Conservation (phyloP, 1,140 invertebrate species). For the Riptortus pedestris region DNA sequence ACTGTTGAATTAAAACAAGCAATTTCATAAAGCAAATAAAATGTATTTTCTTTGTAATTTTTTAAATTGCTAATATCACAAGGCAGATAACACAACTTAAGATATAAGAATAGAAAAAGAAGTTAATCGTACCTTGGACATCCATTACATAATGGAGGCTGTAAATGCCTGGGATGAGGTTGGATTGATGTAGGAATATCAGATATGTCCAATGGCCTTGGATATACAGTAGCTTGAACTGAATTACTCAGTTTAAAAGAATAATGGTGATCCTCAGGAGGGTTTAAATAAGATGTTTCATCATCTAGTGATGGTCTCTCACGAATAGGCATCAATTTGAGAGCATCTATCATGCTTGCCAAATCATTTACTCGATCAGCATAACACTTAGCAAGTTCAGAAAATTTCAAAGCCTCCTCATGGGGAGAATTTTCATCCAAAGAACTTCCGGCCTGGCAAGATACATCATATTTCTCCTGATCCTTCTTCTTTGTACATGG, state of each 20-base stretch:
- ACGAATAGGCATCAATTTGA: not conserved
- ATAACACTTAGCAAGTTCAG: conserved; percentile 1
- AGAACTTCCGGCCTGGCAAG: not conserved
- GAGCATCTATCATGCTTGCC: conserved; percentile 1
- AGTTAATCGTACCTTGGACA: too few relatives aligned
- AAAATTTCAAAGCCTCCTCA: not conserved
- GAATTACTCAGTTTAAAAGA: not conserved
- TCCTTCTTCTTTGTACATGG: not conserved
- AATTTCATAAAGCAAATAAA: too few relatives aligned
- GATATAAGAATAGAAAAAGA: too few relatives aligned
- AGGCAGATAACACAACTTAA: too few relatives aligned
- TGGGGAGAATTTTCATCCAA: not conserved
- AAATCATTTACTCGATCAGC: not conserved
- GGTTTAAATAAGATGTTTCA: not conserved
- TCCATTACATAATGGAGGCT: too few relatives aligned
- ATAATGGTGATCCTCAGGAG: not conserved
- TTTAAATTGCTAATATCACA: too few relatives aligned
- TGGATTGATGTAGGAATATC: not conserved
- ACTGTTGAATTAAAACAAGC: too few relatives aligned
- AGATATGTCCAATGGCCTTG: not conserved
- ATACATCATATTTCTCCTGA: not conserved
- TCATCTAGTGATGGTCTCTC: not conserved
- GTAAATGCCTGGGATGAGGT: not conserved
- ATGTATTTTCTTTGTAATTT: too few relatives aligned
- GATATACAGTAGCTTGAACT: not conserved